Percentiles rank a stretch among this genome's conserved stretches.
These are phyloP conservation scores for Amphibalanus amphitrite DNA, from an alignment of 1,140 invertebrate species.

Conservation along the genomic window DNA sequence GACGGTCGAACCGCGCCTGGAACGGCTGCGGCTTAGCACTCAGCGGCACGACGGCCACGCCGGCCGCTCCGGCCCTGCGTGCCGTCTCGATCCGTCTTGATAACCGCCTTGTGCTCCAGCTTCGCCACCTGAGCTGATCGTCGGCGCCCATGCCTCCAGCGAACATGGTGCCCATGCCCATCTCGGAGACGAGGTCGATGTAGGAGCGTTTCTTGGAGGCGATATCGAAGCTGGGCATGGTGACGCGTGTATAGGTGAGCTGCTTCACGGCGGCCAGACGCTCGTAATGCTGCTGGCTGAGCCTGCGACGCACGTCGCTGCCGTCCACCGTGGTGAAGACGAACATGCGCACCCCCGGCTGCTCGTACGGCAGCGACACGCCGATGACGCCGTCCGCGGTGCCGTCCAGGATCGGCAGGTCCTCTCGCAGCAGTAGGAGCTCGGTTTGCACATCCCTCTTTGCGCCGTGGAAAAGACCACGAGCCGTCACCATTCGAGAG, in stretches of 20 bases:
- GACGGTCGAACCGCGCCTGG: background rate
- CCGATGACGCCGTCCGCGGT: background rate
- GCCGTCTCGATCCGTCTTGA: background rate
- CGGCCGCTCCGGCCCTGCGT: background rate
- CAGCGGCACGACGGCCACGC: background rate
- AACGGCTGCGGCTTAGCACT: background rate
- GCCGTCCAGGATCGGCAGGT: background rate
- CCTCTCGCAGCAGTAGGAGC: background rate
- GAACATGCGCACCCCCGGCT: background rate
- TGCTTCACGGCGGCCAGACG: no score
- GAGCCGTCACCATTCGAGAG: background rate
- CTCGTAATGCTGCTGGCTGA: no score
- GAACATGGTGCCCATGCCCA: background rate
- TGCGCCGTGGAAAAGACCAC: background rate
- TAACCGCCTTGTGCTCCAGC: background rate
- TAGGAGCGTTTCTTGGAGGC: background rate
- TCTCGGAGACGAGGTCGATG: background rate
- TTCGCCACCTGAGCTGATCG: background rate
- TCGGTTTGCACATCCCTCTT: background rate
- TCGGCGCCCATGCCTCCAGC: background rate
- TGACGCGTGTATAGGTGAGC: no score
- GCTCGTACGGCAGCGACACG: background rate
- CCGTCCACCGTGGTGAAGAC: background rate
- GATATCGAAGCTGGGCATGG: background rate
- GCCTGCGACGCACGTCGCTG: no score